A percentile compares a stretch with the other conserved stretches of the same genome.
Conservation (phyloP, 2,797 vertebrate species). For the Sparus aurata region DNA sequence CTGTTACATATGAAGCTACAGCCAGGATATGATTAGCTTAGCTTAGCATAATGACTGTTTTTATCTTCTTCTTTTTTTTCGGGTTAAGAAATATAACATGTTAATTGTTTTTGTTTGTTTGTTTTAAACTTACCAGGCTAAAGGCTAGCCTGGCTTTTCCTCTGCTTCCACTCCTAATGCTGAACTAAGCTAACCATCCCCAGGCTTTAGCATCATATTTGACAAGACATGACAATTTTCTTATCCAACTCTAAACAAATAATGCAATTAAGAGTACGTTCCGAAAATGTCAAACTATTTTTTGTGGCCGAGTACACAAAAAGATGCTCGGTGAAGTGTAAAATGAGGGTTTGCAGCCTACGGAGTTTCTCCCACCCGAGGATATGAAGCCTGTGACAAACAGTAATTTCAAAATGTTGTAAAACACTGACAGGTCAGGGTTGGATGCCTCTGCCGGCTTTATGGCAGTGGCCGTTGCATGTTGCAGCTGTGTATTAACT, state of each 20-base stretch:
- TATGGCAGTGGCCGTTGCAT: constrained; percentile 29
- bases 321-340: constrained; percentile 19
- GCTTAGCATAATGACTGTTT: no score
- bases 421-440: constrained; percentile 35
- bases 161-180: no score
- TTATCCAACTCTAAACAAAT: neutral
- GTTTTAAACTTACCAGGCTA: no score
- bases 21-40: no score
- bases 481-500: constrained; percentile 34
- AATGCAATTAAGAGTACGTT: neutral
- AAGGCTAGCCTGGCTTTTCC: no score
- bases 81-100: no score
- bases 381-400: constrained; percentile 27
- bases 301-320: constrained; percentile 27
- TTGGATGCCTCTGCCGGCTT: constrained; percentile 13
- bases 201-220: no score
- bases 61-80: no score
- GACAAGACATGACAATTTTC: neutral
- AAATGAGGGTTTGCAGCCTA: neutral
- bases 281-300: constrained; percentile 1
- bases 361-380: constrained; percentile 1
- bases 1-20: no score
- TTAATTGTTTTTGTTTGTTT: no score
- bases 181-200: neutral
- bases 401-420: constrained; percentile 32